Base-by-base conservation (phyloP, 2,888 invertebrate genomes). In the Ophioninae sp. region DNA sequence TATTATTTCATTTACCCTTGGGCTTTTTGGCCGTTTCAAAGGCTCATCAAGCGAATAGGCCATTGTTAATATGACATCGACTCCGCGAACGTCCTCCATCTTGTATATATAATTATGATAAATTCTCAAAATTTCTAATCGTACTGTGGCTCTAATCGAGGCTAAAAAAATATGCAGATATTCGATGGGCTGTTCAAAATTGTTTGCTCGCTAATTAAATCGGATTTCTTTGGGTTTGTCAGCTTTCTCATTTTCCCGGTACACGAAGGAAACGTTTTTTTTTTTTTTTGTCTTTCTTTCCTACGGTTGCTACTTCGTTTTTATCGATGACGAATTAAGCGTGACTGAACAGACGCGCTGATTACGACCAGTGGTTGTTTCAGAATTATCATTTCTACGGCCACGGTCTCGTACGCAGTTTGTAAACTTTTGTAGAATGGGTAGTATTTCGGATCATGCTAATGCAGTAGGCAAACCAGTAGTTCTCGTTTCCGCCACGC, bases 61-160 rank as follows among this genome's bases (percentile, higher is more conserved):
- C 83, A 77, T 83, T 58, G 58, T 67, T 83, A 83, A 80, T 79
- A 64, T 77, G 83, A 83, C 83, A 77, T 83, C 75, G 83, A 83
- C 75, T 61, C 39, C 41, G 61, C 61, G 51, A n/a, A 65, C 65
- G 73, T 79, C 63, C 67, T 5, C 67, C 63, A 17, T 72, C 39
- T 63, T 41, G 41, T 78, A 56, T 37, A 56, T 77, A 83, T 44
- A 73, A 65, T 69, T 59, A 73, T 23, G 37, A n/a, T 30, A 64
- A 51, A 73, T 58, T 73, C 39, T 59, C 20, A 65, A 79, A 59
- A 67, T 73, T 67, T 59, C 30, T 67, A 44, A 30, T 13, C 37
- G 22, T 39, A 44, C 13, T 30, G 30, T 69, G 59, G 59, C 13
- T 51, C 20, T 63, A 37, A 44, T 72, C 39, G 37, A 39, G 56